These are phyloP conservation scores for Phasia obesa DNA, from an alignment of 2,888 invertebrate genomes.

Conservation along the genomic window DNA sequence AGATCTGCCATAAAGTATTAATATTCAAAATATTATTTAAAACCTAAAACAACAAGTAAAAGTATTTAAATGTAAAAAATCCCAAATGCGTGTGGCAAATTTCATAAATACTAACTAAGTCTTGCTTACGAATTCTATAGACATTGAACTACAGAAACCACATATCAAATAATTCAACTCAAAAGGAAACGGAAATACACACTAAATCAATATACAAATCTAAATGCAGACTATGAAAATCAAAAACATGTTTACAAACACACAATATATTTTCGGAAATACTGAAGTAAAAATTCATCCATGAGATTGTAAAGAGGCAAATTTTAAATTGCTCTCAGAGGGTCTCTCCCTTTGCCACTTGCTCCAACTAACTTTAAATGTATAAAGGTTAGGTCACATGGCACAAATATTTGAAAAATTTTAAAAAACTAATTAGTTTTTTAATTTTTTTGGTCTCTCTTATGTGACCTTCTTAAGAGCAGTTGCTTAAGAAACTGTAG, in stretches of 20 bases:
- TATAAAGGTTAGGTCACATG: too few species aligned
- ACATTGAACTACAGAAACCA: slow-evolving; percentile 31
- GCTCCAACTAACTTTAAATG: too few species aligned
- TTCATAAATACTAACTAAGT: slow-evolving; percentile 25
- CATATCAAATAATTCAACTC: slow-evolving; percentile 63
- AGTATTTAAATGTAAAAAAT: slow-evolving; percentile 20
- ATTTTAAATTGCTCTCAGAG: slow-evolving; percentile 13
- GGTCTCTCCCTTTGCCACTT: too few species aligned
- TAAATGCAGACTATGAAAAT: slow-evolving; percentile 8
- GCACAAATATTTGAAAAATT: too few species aligned
- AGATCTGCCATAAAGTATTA: slow-evolving; percentile 12
- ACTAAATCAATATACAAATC: slow-evolving; percentile 65
- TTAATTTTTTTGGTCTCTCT: too few species aligned
- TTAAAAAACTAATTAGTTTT: too few species aligned
- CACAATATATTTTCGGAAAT: slow-evolving; percentile 46
- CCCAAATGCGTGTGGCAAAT: slow-evolving; percentile 4
- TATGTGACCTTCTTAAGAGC: too few species aligned
- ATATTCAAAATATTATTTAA: slow-evolving; percentile 27
- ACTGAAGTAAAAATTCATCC: slow-evolving; percentile 51
- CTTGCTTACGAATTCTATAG: slow-evolving; percentile 23
- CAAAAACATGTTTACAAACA: neutral
- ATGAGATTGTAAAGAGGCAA: slow-evolving; percentile 40
- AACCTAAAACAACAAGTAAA: slow-evolving; percentile 12
- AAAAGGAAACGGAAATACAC: slow-evolving; percentile 68
- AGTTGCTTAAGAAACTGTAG: too few species aligned